Evolutionary conservation across 2,888 invertebrate genomes (phyloP).

Genomic region (Ommatoiulus sabulosus): DNA sequence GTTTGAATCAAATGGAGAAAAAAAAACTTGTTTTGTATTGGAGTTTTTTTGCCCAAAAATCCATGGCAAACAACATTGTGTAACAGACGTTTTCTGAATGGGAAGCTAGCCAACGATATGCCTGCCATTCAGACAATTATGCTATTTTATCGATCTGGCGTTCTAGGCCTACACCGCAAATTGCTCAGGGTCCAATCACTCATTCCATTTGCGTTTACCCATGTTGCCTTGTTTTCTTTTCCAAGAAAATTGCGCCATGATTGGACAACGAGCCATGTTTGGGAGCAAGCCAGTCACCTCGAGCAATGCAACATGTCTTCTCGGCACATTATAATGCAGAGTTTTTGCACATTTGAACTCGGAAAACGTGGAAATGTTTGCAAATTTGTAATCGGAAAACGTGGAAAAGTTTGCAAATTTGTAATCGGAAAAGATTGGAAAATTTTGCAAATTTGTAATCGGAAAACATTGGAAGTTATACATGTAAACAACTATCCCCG

Average conservation of each 20-base stretch:
- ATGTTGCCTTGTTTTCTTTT: neutral
- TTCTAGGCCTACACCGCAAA: neutral
- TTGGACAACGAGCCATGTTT: neutral
- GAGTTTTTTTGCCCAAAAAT: too few relatives aligned
- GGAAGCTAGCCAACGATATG: constrained; percentile 2
- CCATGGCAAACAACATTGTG: neutral
- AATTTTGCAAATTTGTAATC: too few relatives aligned
- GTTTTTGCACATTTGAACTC: too few relatives aligned
- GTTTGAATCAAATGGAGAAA: too few relatives aligned
- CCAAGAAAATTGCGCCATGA: neutral
- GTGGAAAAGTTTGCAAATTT: too few relatives aligned
- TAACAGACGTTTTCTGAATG: neutral
- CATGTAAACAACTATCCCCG: too few relatives aligned
- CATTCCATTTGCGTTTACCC: neutral
- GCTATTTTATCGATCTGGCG: neutral
- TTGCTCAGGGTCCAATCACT: neutral
- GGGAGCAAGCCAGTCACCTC: neutral
- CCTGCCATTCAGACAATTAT: neutral
- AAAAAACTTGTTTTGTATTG: too few relatives aligned
- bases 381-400: too few relatives aligned
- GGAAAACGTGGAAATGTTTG: too few relatives aligned
- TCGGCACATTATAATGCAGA: neutral
- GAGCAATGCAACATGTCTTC: neutral
- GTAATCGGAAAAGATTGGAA: too few relatives aligned
- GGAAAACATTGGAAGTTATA: too few relatives aligned